A percentile compares a stretch with the other conserved stretches of the same genome.
Evolutionary conservation across 2,797 vertebrate genomes (phyloP).

Genomic region (Buphagus erythrorhynchus): DNA sequence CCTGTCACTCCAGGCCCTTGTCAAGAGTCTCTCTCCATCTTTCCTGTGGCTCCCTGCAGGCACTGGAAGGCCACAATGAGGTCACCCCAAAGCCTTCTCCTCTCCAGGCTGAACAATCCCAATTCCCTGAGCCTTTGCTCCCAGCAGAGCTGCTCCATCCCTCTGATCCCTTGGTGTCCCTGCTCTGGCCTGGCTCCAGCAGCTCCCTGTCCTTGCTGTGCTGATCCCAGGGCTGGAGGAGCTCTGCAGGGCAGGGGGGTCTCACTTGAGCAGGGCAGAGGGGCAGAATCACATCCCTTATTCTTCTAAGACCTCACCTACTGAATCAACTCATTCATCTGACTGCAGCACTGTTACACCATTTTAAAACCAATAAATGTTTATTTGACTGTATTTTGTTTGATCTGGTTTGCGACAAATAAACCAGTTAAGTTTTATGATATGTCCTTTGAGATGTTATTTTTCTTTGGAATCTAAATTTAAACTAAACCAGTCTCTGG

Average conservation of each 20-base stretch:
- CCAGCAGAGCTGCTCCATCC: too few species aligned
- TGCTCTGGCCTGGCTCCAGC: not conserved
- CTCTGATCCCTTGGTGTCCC: too few species aligned
- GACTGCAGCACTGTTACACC: not conserved
- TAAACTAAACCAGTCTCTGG: not conserved
- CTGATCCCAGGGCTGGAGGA: not conserved
- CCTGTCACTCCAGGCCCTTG: not conserved
- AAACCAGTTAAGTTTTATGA: not conserved
- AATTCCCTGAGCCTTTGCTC: too few species aligned
- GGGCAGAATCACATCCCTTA: not conserved
- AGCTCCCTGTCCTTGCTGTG: not conserved
- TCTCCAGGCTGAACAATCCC: too few species aligned
- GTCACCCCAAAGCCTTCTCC: not conserved
- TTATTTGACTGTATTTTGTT: not conserved
- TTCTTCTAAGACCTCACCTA: not conserved
- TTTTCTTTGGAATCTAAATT: slow-evolving; percentile 32
- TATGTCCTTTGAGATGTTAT: not conserved
- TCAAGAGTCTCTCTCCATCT: not conserved
- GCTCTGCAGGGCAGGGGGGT: fast-evolving
- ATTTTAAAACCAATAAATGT: not conserved
- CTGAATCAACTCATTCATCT: not conserved
- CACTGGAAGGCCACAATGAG: not conserved
- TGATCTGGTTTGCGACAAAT: not conserved
- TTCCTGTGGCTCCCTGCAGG: not conserved
- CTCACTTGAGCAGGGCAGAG: not conserved